Conservation (phyloP, 2,888 invertebrate genomes). For the Muschampia plurimacula region DNA sequence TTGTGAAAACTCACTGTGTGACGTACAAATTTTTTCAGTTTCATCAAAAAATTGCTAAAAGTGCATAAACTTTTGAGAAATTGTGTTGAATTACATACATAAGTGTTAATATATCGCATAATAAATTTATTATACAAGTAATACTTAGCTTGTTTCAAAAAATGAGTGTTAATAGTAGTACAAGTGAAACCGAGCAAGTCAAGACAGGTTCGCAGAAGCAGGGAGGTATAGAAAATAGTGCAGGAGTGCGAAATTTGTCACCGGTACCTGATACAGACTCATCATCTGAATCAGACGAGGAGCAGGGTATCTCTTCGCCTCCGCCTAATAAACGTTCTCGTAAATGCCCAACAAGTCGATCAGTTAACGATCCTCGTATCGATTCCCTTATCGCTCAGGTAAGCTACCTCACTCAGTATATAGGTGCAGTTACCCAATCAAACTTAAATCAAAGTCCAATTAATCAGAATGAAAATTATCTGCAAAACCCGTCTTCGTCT, state of each 20-base stretch:
- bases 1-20: not conserved
- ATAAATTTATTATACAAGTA: no score
- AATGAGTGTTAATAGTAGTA: not conserved
- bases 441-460: not conserved
- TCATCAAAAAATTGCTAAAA: not conserved
- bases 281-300: not conserved
- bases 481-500: not conserved
- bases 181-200: not conserved
- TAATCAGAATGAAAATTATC: not conserved
- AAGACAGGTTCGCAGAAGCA: not conserved
- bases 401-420: not conserved
- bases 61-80: not conserved
- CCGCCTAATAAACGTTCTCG: not conserved
- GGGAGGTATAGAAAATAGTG: not conserved
- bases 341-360: not conserved
- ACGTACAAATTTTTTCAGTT: not conserved
- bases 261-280: not conserved
- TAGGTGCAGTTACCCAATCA: not conserved
- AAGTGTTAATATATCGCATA: no score
- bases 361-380: not conserved
- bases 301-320: not conserved
- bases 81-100: slow-evolving; percentile 5
- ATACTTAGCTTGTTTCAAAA: not conserved
- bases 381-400: not conserved
- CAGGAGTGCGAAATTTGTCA: not conserved